Evolutionary conservation across 2,888 invertebrate species (phyloP).

Genomic region (Conus canariensis): DNA sequence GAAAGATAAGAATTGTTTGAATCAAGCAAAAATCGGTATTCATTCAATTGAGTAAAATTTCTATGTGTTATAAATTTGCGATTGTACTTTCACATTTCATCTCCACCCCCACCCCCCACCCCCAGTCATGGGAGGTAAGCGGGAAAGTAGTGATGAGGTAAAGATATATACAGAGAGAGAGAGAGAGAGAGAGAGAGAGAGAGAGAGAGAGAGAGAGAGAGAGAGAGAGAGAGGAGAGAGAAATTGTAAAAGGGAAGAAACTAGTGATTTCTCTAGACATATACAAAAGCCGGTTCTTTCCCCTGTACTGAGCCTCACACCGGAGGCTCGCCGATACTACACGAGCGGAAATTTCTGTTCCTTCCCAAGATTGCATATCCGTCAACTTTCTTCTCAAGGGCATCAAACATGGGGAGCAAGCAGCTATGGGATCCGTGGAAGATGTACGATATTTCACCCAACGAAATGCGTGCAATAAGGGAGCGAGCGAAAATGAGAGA

Average conservation of each 20-base stretch:
- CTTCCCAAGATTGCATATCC: slow-evolving; percentile 12
- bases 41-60: no score
- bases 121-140: no score
- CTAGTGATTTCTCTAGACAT: background rate
- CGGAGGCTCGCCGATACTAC: background rate
- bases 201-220: no score
- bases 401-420: slow-evolving; percentile 22
- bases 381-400: slow-evolving; percentile 14
- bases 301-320: no score
- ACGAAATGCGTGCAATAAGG: slow-evolving; percentile 81
- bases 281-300: background rate
- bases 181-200: no score
- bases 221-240: background rate
- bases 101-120: no score
- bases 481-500: slow-evolving; percentile 84
- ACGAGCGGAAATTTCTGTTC: background rate
- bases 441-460: slow-evolving; percentile 63
- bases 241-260: background rate
- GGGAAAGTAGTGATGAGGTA: no score
- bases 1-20: no score
- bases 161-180: no score
- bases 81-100: no score
- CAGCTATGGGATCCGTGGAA: slow-evolving; percentile 67
- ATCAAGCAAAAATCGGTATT: no score
- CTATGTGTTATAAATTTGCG: no score